Evolutionary conservation across 2,888 invertebrate genomes (phyloP).

Genomic region (Metopia argyrocephala): DNA sequence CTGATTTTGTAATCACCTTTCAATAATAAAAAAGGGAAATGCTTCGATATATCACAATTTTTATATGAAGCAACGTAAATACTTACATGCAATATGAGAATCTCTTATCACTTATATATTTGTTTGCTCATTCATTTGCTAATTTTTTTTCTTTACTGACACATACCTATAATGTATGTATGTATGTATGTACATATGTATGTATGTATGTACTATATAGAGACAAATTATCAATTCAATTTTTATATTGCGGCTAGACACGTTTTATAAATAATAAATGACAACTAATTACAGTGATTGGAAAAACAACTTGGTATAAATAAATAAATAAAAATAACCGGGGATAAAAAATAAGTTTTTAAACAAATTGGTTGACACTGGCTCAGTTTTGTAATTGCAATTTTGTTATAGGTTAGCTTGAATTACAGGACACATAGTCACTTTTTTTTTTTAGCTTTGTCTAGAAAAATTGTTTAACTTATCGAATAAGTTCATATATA

Average conservation of each 20-base stretch:
- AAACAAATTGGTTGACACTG: too few species aligned
- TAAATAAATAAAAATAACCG: not conserved
- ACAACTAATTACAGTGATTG: not conserved
- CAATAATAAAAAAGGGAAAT: too few species aligned
- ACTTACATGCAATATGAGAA: not conserved
- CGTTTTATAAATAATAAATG: not conserved
- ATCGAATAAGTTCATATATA: too few species aligned
- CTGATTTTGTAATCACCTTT: not conserved
- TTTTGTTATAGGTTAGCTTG: too few species aligned
- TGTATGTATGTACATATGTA: not conserved
- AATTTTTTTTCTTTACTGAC: not conserved
- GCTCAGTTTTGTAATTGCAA: too few species aligned
- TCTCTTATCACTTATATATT: constrained; percentile 1
- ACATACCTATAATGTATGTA: not conserved
- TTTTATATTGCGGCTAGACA: constrained; percentile 9
- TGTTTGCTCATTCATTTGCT: not conserved
- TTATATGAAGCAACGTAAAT: not conserved
- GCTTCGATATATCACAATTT: too few species aligned
- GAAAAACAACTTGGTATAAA: not conserved
- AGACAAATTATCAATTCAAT: constrained; percentile 24
- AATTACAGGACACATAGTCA: too few species aligned
- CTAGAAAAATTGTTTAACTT: too few species aligned
- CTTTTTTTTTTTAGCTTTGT: too few species aligned
- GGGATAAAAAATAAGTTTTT: too few species aligned
- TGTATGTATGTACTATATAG: not conserved